Base-by-base conservation (phyloP, 2,888 invertebrate genomes). In the Brachyptera putata region DNA sequence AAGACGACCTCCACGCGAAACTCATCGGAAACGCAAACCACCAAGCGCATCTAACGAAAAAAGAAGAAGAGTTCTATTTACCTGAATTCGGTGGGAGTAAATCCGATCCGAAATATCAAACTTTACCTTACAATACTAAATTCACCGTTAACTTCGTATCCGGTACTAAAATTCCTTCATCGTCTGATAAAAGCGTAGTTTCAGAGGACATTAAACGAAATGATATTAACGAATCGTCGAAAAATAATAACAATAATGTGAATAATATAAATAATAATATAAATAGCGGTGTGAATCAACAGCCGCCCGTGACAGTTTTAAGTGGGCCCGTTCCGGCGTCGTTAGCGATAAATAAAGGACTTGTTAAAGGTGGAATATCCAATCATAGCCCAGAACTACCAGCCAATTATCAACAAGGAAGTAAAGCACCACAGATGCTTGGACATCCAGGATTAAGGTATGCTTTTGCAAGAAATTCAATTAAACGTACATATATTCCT, bases 91-190 rank as follows among this genome's bases (percentile, higher is more conserved):
- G 84, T 62, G 84, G 89, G 24, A 89, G 86, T 70, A 92, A 92
- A 74, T 87, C 87, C 59, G 92, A 94, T 75, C 91, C 88, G 41
- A 95, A 91, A 76, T 94, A 91, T 78, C 93, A 94, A 79, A 92
- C 92, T 25, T 78, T 94, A 75, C 93, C 94, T 68, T 90, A 91
- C 77, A 94, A 87, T 73, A 91, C 89, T 36, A 94, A 91, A 76
- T 90, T 91, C 73, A 84, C 86, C 14, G 77, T 85, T 18, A 79
- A 84, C 75, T 76, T 80, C 16, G 58, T 65, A 2, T 61, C 61
- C 4, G 37, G 53, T 21, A 53, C 53, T 3, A 58, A 58, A 37
- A 53, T 49, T 66, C 63, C 30, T 48, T 25, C 24, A 26, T 24
- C 30, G 37, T 25, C 39, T n/a, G 56, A 55, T 56, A 61, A 65